Conservation (phyloP, 2,888 invertebrate species). For the Zelleria hepariella region DNA sequence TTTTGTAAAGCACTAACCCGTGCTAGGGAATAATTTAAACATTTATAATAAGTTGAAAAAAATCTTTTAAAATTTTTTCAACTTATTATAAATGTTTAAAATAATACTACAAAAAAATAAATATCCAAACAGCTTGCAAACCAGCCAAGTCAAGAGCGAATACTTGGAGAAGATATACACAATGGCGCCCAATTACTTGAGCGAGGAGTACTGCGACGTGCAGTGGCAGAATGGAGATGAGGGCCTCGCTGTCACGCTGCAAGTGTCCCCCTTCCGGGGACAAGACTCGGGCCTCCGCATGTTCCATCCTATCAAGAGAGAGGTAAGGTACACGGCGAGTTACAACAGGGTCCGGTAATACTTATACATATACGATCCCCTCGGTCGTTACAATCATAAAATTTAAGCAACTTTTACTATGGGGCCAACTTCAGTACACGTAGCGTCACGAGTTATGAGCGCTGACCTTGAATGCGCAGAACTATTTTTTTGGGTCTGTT, state of each 20-base stretch:
- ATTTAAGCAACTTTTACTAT: too few species aligned
- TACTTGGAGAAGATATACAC: slow-evolving; percentile 85
- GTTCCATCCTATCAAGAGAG: slow-evolving; percentile 72
- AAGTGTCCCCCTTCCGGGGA: slow-evolving; percentile 76
- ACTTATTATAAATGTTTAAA: too few species aligned
- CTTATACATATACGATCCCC: neutral
- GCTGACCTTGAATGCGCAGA: too few species aligned
- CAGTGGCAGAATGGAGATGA: slow-evolving; percentile 80
- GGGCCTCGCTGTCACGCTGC: slow-evolving; percentile 73
- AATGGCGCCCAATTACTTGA: slow-evolving; percentile 86
- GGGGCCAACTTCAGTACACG: too few species aligned
- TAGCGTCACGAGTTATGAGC: too few species aligned
- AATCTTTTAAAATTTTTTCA: too few species aligned
- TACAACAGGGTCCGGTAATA: neutral
- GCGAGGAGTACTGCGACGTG: slow-evolving; percentile 77
- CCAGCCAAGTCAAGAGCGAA: slow-evolving; percentile 79
- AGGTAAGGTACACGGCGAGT: slow-evolving; percentile 64
- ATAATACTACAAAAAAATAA: neutral
- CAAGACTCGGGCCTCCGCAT: slow-evolving; percentile 78
- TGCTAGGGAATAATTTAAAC: too few species aligned
- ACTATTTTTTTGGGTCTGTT: too few species aligned
- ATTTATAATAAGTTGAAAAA: too few species aligned
- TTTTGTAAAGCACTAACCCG: too few species aligned
- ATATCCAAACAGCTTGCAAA: slow-evolving; percentile 14
- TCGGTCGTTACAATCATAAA: too few species aligned